A percentile compares a stretch with the other conserved stretches of the same genome.
phyloP scores from a whole-genome alignment of 2,797 vertebrate species.

The Acanthurus leucopareius region DNA sequence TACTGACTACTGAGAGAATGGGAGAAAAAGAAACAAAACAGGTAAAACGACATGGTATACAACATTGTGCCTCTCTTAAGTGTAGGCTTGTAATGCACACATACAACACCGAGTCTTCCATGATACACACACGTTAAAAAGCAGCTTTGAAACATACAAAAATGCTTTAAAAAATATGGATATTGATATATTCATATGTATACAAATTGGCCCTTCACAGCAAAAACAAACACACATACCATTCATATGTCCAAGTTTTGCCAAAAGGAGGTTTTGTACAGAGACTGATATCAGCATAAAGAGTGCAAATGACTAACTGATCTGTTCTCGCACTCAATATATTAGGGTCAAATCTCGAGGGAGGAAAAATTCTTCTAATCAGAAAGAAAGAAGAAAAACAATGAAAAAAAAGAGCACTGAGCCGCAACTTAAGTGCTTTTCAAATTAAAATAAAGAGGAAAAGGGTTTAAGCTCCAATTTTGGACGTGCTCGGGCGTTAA shows the following conservation, averaged over 20 bases:
- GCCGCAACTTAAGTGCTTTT: constrained; percentile 71
- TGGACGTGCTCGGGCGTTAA: constrained; percentile 38
- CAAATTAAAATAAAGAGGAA: constrained; percentile 44
- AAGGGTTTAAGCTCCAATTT: constrained; percentile 19
- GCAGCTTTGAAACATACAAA: constrained; percentile 90
- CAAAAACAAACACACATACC: constrained; percentile 80
- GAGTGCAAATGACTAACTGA: constrained; percentile 41
- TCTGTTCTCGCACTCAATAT: constrained; percentile 30
- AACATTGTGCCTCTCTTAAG: constrained; percentile 79
- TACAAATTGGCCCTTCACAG: constrained; percentile 87
- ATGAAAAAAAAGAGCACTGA: constrained; percentile 40
- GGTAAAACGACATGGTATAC: constrained; percentile 69
- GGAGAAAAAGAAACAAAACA: constrained; percentile 55
- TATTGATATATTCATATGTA: constrained; percentile 89
- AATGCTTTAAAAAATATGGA: constrained; percentile 89
- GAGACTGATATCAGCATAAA: constrained; percentile 54
- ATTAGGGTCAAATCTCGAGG: constrained; percentile 51
- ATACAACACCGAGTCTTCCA: constrained; percentile 74
- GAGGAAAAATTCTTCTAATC: constrained; percentile 26
- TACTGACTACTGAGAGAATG: constrained; percentile 73
- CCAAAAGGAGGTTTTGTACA: constrained; percentile 61
- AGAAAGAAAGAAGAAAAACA: constrained; percentile 27
- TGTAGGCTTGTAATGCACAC: constrained; percentile 79
- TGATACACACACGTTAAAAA: constrained; percentile 85
- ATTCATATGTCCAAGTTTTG: constrained; percentile 78